A percentile compares a stretch with the other conserved stretches of the same genome.
Conservation (phyloP, 2,113 vertebrate genomes). For the Centrocercus urophasianus region DNA sequence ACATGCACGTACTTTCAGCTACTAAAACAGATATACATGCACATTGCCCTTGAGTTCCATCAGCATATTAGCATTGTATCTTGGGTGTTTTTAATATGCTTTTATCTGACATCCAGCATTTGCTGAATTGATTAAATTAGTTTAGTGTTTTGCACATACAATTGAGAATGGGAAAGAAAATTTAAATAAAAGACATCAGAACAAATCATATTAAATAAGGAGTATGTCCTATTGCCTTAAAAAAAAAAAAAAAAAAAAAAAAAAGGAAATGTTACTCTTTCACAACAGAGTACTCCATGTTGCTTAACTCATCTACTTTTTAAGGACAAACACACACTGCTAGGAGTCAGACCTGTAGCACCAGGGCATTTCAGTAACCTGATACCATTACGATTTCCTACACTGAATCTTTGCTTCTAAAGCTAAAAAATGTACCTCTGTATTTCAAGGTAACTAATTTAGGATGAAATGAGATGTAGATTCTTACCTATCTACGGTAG, state of each 20-base stretch:
- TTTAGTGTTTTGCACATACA: not conserved
- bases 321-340: not conserved
- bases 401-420: not conserved
- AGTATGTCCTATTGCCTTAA: not conserved
- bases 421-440: not conserved
- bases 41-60: not conserved
- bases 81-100: not conserved
- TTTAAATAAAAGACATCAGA: not conserved
- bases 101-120: not conserved
- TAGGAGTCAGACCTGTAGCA: not conserved
- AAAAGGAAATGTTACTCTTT: not conserved
- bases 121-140: not conserved
- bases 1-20: not conserved
- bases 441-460: not conserved
- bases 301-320: conserved; percentile 11
- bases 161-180: not conserved
- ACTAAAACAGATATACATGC: not conserved
- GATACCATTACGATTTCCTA: not conserved
- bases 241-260: not conserved
- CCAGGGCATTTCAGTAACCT: not conserved
- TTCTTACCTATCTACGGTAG: not conserved
- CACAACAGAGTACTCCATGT: not conserved
- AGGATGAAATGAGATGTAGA: not conserved
- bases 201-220: not conserved
- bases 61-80: not conserved